Conservation (phyloP, 2,888 invertebrate species). For the Tipula unca region DNA sequence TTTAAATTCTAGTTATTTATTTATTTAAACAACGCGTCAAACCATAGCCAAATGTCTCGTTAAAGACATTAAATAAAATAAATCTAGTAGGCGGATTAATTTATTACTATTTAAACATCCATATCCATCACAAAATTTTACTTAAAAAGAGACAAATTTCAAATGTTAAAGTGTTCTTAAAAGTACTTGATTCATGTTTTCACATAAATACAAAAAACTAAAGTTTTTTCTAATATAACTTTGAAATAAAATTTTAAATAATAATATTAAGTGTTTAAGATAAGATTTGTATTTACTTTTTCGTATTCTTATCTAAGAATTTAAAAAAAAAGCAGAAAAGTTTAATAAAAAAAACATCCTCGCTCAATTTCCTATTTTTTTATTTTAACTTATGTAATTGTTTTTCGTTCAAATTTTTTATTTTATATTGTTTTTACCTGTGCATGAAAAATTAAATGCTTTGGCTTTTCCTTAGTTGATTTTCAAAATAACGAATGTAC, state of each 20-base stretch:
- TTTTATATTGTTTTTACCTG: neutral
- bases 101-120: no score
- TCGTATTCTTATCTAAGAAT: neutral
- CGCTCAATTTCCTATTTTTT: neutral
- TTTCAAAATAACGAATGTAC: neutral
- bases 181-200: no score
- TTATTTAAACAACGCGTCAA: no score
- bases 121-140: no score
- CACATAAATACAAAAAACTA: no score
- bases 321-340: neutral
- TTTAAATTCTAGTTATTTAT: no score
- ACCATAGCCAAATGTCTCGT: no score
- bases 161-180: no score
- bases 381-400: neutral
- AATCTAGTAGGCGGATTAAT: no score
- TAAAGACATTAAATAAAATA: no score
- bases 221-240: no score
- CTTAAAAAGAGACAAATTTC: no score
- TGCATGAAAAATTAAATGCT: neutral
- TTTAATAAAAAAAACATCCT: neutral
- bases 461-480: neutral
- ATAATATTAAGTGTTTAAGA: neutral
- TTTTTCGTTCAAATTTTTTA: neutral
- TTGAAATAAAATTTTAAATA: neutral
- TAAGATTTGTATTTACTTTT: neutral